These are phyloP conservation scores for Haliaeetus leucogaster DNA, from an alignment of 2,113 vertebrate genomes.

Conservation along the genomic window DNA sequence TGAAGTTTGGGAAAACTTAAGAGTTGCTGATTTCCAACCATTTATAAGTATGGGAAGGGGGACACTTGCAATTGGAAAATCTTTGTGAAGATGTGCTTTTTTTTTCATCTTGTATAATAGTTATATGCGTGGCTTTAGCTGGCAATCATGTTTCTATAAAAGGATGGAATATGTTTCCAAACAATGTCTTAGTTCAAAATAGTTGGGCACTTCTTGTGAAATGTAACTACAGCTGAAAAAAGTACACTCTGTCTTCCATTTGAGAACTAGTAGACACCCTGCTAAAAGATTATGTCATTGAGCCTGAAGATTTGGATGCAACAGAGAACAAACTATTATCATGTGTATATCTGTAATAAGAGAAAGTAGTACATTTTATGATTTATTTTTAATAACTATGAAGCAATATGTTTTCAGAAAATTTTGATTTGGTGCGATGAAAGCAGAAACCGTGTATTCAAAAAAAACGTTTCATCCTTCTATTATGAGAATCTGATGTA, in stretches of 20 bases:
- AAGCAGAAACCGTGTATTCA: background rate
- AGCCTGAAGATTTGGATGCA: background rate
- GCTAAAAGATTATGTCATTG: constrained; percentile 21
- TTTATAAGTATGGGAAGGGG: background rate
- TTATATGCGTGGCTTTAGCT: background rate
- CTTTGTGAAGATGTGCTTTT: background rate
- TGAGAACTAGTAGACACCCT: constrained; percentile 11
- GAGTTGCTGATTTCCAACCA: background rate
- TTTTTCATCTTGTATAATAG: background rate
- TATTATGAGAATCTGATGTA: background rate
- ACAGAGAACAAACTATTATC: constrained; percentile 20
- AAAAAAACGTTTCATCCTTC: background rate
- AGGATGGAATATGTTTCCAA: constrained; percentile 22
- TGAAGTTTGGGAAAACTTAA: background rate
- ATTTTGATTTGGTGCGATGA: background rate
- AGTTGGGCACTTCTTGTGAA: background rate
- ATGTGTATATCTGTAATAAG: background rate
- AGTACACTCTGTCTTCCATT: constrained; percentile 22
- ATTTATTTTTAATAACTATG: constrained; percentile 45
- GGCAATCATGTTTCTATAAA: background rate
- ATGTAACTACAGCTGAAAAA: background rate
- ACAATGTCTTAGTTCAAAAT: constrained; percentile 44
- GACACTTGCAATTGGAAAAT: background rate
- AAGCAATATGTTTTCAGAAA: constrained; percentile 42
- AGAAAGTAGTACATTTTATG: background rate